Base-by-base conservation (phyloP, 2,797 vertebrate genomes). In the Hozukius guyotensis region DNA sequence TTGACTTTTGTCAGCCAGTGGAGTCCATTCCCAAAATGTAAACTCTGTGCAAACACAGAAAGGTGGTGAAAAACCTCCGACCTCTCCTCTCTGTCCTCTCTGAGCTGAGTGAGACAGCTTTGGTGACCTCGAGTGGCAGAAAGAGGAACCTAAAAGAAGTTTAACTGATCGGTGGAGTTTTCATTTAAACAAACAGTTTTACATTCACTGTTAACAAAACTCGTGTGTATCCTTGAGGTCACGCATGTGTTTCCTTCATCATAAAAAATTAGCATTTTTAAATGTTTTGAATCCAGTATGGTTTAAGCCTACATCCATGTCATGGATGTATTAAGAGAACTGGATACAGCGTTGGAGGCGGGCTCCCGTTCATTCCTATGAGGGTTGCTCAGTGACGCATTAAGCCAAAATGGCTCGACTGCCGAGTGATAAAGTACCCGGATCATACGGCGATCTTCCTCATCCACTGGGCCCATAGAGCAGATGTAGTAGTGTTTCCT, bases 61-160 rank as follows among this genome's bases (percentile, higher is more conserved):
- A 36, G 14, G 7, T 36, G 46, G 2, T 5, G 2, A 57, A 59
- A 16, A 8, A 4, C 8, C 31, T 52, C 29, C 10, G 6, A 9
- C 59, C 12, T 29, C 69, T 34, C 14, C 60, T 63, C 12, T 31
- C 6, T 42, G 38, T 36, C 13, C n/a, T 8, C 34, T 27, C 32
- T n/a, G 8, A 24, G 55, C 55, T 36, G n/a, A 0, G 22, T 20
- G 31, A 60, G 14, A 4, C 60, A 36, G 8, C 8, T 14, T 14
- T 73, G 22, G 1, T 56, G 85, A 61, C 75, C 55, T 63, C 65
- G 16, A 20, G 66, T 72, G 75, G 63, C 24, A 34, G 34, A 60
- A 67, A 73, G 22, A 38, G 3, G 25, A 57, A 57, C 6, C n/a
- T 38, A 0, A 55, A 62, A 53, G 5, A 36, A 25, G 60, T 52